Conservation (phyloP, 2,888 invertebrate species). For the Archips xylosteana region DNA sequence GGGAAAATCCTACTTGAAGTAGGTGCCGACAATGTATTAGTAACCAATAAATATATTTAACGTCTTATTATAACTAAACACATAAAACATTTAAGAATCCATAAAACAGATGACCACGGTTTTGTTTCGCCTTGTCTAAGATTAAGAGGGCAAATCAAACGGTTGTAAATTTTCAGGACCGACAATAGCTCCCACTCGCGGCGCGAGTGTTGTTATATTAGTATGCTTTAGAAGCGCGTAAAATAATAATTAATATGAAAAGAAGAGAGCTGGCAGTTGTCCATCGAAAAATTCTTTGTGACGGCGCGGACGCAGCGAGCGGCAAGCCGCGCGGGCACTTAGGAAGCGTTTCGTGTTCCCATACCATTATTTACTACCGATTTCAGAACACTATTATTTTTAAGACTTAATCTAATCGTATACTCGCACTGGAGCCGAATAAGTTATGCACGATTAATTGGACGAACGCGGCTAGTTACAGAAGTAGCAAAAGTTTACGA, state of each 20-base stretch:
- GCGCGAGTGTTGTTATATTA: conserved; percentile 76
- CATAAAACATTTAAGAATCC: conserved; percentile 58
- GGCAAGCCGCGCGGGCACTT: conserved; percentile 4
- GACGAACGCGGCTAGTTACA: not conserved
- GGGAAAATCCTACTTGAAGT: conserved; percentile 2
- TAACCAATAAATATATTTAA: conserved; percentile 35
- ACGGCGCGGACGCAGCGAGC: conserved; percentile 46
- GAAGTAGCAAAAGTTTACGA: not conserved
- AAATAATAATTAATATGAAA: conserved; percentile 84
- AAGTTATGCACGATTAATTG: not conserved
- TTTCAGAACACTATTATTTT: conserved; percentile 15
- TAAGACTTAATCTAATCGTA: conserved; percentile 3
- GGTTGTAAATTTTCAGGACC: conserved; percentile 72
- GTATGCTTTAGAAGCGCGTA: conserved; percentile 77
- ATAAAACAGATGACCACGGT: conserved; percentile 65
- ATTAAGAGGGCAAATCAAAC: conserved; percentile 79
- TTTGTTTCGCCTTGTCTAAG: conserved; percentile 68
- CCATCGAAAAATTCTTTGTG: conserved; percentile 72
- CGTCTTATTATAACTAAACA: conserved; percentile 40
- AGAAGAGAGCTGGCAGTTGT: conserved; percentile 75
- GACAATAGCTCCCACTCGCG: conserved; percentile 68
- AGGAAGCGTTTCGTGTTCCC: conserved; percentile 15
- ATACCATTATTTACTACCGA: conserved; percentile 19
- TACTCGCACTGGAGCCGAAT: not conserved
- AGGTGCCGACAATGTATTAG: conserved; percentile 27